These are phyloP conservation scores for Liparis tanakae DNA, from an alignment of 2,797 vertebrate genomes.

Conservation along the genomic window DNA sequence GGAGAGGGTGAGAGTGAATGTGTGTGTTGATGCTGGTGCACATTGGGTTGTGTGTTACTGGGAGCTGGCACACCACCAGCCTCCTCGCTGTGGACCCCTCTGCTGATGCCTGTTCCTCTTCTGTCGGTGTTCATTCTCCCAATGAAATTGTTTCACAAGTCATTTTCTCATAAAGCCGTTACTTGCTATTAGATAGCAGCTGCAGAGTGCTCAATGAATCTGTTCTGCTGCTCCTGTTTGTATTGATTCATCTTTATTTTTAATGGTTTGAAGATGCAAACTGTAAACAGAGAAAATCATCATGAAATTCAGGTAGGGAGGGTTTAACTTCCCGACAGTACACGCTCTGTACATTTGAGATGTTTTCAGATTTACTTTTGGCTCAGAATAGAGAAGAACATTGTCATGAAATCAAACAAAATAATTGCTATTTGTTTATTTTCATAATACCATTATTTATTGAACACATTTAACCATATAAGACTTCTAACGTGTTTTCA, in stretches of 20 bases:
- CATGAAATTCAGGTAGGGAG: conserved; percentile 6
- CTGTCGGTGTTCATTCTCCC: conserved; percentile 39
- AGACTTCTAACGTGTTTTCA: background rate
- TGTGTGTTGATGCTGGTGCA: conserved; percentile 50
- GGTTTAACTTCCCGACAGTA: background rate
- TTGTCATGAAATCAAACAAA: conserved; percentile 5
- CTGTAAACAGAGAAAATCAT: conserved; percentile 14
- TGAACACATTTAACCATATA: background rate
- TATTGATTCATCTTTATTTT: conserved; percentile 25
- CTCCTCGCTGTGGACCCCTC: conserved; percentile 23
- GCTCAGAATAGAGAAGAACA: conserved; percentile 4
- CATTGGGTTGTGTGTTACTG: conserved; percentile 48
- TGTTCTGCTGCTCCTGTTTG: conserved; percentile 1
- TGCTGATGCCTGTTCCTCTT: conserved; percentile 45
- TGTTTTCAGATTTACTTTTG: conserved; percentile 20
- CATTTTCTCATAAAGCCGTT: conserved; percentile 49
- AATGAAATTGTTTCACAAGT: conserved; percentile 42
- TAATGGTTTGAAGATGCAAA: conserved; percentile 29
- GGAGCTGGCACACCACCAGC: conserved; percentile 54
- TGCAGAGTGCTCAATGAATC: conserved; percentile 27
- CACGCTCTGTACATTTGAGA: background rate
- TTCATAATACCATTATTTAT: conserved; percentile 19
- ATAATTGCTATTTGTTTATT: background rate
- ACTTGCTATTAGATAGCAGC: conserved; percentile 27
- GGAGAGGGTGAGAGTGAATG: conserved; percentile 65